These are phyloP conservation scores for Leptinotarsa rubiginosa DNA, from an alignment of 2,888 invertebrate species.

Conservation along the genomic window DNA sequence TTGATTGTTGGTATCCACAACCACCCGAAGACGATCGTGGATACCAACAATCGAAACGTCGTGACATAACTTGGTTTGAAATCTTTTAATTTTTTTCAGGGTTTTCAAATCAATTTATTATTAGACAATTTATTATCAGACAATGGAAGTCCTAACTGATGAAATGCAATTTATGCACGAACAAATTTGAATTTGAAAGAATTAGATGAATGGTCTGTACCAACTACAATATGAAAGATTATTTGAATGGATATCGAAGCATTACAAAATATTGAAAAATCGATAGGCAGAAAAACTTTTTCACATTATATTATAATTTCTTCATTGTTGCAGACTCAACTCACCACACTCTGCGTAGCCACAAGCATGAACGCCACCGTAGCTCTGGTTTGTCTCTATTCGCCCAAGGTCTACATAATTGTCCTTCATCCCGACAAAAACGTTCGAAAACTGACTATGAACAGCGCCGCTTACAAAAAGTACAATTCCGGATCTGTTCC, in stretches of 20 bases:
- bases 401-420: constrained; percentile 80
- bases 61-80: no score
- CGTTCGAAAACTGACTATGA: constrained; percentile 70
- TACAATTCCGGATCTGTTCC: constrained; percentile 59
- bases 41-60: no score
- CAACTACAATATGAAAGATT: neutral
- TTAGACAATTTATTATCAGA: no score
- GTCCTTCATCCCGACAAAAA: constrained; percentile 81
- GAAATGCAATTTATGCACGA: no score
- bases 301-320: neutral
- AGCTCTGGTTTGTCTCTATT: constrained; percentile 77
- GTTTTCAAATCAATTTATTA: no score
- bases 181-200: no score
- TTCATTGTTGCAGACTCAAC: constrained; percentile 71
- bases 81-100: no score
- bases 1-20: no score
- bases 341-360: constrained; percentile 77
- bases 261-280: neutral
- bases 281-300: neutral
- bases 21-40: no score
- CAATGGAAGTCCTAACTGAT: no score
- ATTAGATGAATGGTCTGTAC: no score
- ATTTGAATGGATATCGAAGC: neutral
- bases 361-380: constrained; percentile 78
- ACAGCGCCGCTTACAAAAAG: constrained; percentile 61